These are phyloP conservation scores for Oreochromis grahami DNA, from an alignment of 2,797 vertebrate genomes.

Conservation along the genomic window DNA sequence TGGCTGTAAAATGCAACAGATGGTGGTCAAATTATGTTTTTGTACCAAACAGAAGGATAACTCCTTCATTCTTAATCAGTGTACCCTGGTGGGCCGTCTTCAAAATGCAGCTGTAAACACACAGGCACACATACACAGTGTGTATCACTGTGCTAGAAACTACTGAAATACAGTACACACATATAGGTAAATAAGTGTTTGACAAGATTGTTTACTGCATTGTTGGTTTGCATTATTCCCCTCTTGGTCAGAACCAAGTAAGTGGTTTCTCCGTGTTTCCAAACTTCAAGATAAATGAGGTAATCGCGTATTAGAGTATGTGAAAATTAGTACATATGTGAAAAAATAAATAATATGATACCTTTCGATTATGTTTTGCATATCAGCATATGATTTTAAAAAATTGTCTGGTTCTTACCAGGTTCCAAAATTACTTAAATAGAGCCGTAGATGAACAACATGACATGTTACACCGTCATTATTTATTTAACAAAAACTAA, in stretches of 20 bases:
- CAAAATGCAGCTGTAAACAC: neutral
- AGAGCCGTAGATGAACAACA: neutral
- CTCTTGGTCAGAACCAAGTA: neutral
- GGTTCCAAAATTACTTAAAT: neutral
- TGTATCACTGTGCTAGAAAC: neutral
- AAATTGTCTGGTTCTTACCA: neutral
- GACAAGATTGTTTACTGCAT: neutral
- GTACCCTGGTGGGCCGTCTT: neutral
- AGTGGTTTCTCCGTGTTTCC: neutral
- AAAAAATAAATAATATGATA: neutral
- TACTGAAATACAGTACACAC: neutral
- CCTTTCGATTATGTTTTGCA: neutral
- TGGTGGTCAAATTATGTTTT: conserved; percentile 33
- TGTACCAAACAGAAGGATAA: conserved; percentile 13
- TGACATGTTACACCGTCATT: neutral
- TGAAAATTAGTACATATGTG: neutral
- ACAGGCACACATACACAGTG: neutral
- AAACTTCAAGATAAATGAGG: neutral
- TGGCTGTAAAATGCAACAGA: conserved; percentile 32
- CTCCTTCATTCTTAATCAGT: conserved; percentile 6
- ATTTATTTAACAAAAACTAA: neutral
- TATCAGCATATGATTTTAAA: neutral
- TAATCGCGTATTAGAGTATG: neutral
- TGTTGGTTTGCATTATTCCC: neutral
- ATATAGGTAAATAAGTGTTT: neutral